Conservation (phyloP, 2,797 vertebrate genomes). For the Eulemur rubriventer region DNA sequence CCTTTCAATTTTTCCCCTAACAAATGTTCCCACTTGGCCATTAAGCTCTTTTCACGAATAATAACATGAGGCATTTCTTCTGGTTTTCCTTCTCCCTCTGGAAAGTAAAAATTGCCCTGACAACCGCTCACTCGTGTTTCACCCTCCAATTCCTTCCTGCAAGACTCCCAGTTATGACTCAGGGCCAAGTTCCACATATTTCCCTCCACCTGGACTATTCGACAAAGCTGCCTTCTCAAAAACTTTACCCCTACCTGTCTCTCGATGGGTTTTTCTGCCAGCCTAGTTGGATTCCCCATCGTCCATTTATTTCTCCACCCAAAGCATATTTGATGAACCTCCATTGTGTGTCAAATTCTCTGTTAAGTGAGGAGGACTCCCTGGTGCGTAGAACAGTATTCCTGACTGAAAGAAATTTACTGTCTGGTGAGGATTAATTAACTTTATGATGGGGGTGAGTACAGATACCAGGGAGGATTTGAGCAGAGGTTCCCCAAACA, state of each 20-base stretch:
- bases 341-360: background rate
- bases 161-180: background rate
- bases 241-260: background rate
- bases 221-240: constrained; percentile 14
- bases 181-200: constrained; percentile 29
- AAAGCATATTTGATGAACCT: background rate
- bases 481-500: fast-evolving
- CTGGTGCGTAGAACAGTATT: background rate
- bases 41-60: constrained; percentile 73
- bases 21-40: constrained; percentile 75
- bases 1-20: constrained; percentile 70
- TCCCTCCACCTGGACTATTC: background rate
- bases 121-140: constrained; percentile 31
- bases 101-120: constrained; percentile 69
- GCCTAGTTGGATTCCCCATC: background rate
- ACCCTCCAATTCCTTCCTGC: background rate
- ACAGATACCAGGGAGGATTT: background rate
- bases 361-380: background rate
- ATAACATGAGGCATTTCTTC: constrained; percentile 70
- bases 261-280: background rate
- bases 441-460: background rate
- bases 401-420: background rate
- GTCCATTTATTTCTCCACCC: background rate
- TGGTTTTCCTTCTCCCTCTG: constrained; percentile 56
- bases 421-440: background rate